Base-by-base conservation (phyloP, 2,113 vertebrate species). In the Coryphaenoides rupestris region DNA sequence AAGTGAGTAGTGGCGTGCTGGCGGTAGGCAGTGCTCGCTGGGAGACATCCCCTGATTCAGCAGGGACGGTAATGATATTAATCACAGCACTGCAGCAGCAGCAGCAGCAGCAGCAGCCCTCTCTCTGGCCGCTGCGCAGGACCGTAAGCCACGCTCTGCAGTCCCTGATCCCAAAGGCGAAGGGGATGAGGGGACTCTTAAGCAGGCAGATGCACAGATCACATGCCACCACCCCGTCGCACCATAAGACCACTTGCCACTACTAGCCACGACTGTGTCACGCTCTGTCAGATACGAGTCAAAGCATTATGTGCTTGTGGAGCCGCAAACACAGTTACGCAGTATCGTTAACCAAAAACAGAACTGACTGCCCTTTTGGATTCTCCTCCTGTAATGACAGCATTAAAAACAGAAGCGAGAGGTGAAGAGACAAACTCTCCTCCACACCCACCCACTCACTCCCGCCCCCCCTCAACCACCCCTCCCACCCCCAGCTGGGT, bases 21-120 rank as follows among this genome's bases (percentile, higher is more conserved):
- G 33, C 13, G 33, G 62, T 21, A 68, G 45, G n/a, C n/a, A n/a
- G n/a, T n/a, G n/a, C n/a, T n/a, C 45, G 5, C 55, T 52, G 57
- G 58, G 22, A 23, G 45, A 75, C 65, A 62, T 54, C 67, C 28
- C 40, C 66, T 75, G 65, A 79, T 78, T 79, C 80, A 84, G 81
- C 84, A 80, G 58, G 69, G 76, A 17, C 57, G 55, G 62, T 45
- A 22, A 40, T 47, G 65, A 69, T 56, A 77, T 81, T 73, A 77
- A 83, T 79, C 60, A 61, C 64, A 66, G 65, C 65, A 64, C 61
- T 62, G 73, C 62, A 58, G 73, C 63, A 75, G 65, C n/a, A n/a
- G n/a, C n/a, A n/a, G n/a, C n/a, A n/a, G n/a, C n/a, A n/a, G n/a
- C n/a, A 62, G 68, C 68, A 55, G 46, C 33, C 19, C 22, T 60